These are phyloP conservation scores for Thaumatotibia leucotreta DNA, from an alignment of 1,140 invertebrate species.

Conservation along the genomic window DNA sequence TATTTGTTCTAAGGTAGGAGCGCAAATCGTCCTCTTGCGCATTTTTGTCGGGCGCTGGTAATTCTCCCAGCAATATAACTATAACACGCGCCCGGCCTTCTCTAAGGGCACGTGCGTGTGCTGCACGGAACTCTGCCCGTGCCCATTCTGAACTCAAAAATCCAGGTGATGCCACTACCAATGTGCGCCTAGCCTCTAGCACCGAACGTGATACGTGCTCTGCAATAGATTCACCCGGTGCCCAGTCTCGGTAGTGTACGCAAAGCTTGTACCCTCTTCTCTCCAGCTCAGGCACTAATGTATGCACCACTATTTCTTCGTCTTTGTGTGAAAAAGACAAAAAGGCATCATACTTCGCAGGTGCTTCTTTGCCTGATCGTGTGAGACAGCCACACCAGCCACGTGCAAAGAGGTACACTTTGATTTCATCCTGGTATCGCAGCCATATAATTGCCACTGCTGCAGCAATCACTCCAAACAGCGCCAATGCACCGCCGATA, in stretches of 20 bases:
- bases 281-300: slow-evolving; percentile 78
- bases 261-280: slow-evolving; percentile 71
- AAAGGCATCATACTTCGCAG: slow-evolving; percentile 87
- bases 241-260: slow-evolving; percentile 88
- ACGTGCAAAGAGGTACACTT: slow-evolving; percentile 84
- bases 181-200: slow-evolving; percentile 85
- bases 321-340: slow-evolving; percentile 90
- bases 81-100: slow-evolving; percentile 84
- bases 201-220: slow-evolving; percentile 87
- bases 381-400: slow-evolving; percentile 71
- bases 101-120: slow-evolving; percentile 85
- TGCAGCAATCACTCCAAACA: slow-evolving; percentile 61
- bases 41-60: slow-evolving; percentile 77
- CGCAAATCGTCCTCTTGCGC: slow-evolving; percentile 85
- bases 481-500: slow-evolving; percentile 51
- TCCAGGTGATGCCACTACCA: slow-evolving; percentile 88
- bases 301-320: slow-evolving; percentile 79
- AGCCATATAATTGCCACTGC: slow-evolving; percentile 45
- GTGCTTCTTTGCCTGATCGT: slow-evolving; percentile 83
- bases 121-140: slow-evolving; percentile 88
- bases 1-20: slow-evolving; percentile 87
- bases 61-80: slow-evolving; percentile 87
- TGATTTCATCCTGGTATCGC: slow-evolving; percentile 80
- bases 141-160: slow-evolving; percentile 92
- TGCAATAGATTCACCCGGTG: slow-evolving; percentile 84